Base-by-base conservation (phyloP, 2,113 vertebrate genomes). In the Galbula dea region DNA sequence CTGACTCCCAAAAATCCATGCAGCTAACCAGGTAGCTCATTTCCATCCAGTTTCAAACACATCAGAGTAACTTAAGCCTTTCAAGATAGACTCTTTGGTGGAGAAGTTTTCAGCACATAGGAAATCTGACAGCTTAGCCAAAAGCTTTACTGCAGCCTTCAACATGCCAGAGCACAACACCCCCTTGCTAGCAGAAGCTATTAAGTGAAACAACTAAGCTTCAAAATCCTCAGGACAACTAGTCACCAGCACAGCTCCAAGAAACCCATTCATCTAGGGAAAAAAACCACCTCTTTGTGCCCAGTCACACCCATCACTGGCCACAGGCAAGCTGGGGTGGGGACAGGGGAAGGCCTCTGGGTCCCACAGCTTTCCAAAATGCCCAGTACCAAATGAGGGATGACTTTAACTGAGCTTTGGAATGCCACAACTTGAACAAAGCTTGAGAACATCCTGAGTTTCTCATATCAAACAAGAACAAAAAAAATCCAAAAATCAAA, bases 1-100 rank as follows among this genome's bases (percentile, higher is more conserved):
- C 74, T 65, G 48, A 43, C 48, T 61, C 51, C 55, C 89, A 89
- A 83, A 79, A 84, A 57, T 30, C 52, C 21, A 57, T 9, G 13
- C 78, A 81, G 91, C 52, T 71, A 83, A 83, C 16, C 5, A 88
- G 76, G 91, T 41, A 93, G 72, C 74, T 92, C 87, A 73, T 80
- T 95, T 43, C 63, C 88, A 82, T 66, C 75, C 32, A 5, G 66
- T 58, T 85, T 61, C 87, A 91, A 80, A 54, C 75, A 68, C 79
- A 51, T 15, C 76, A 61, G 67, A 87, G 71, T 11, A 79, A 54
- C 65, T 73, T 62, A 69, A 91, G 67, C 82, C 85, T 93, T 80
- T 89, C 72, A 88, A 91, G 82, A 83, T 6, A 11, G 1, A 1
- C 58, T 89, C 69, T 49, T 16, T 61, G 45, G 45, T 79, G 0